phyloP scores from a whole-genome alignment of 2,888 invertebrate genomes.

The Oligia strigilis region DNA sequence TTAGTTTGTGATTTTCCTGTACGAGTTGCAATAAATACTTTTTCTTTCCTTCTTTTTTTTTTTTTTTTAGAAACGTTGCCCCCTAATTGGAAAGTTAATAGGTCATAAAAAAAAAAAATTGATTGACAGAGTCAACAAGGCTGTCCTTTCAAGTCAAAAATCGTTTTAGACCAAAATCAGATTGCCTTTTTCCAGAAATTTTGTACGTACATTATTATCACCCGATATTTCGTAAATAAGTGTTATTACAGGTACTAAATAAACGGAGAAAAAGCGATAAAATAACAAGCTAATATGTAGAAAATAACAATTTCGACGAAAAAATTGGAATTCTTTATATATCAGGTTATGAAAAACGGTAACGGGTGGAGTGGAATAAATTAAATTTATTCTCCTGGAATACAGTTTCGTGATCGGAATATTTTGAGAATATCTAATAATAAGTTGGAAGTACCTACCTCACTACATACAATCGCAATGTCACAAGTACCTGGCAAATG shows the following conservation, averaged over 20 bases:
- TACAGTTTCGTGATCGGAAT: conserved; percentile 64
- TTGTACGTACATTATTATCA: conserved; percentile 27
- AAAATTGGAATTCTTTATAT: conserved; percentile 66
- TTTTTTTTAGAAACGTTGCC: too few relatives aligned
- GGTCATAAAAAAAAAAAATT: not conserved
- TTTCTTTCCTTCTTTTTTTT: too few relatives aligned
- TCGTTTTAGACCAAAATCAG: not conserved
- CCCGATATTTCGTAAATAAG: conserved; percentile 40
- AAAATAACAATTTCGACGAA: conserved; percentile 63
- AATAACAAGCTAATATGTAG: conserved; percentile 58
- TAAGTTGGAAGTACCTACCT: conserved; percentile 47
- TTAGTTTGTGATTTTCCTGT: too few relatives aligned
- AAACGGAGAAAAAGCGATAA: conserved; percentile 34
- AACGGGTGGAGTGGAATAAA: conserved; percentile 64
- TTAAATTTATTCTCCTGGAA: conserved; percentile 65
- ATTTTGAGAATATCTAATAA: conserved; percentile 55
- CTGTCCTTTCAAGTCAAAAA: not conserved
- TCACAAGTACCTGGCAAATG: conserved; percentile 43
- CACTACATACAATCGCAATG: not conserved
- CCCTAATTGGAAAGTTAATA: not conserved
- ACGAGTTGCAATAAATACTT: too few relatives aligned
- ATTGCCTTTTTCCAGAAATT: not conserved
- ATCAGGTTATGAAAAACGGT: conserved; percentile 68
- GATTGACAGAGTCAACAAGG: not conserved
- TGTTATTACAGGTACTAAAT: conserved; percentile 52